These are phyloP conservation scores for Ophioninae sp. DNA, from an alignment of 2,888 invertebrate genomes.

Conservation along the genomic window DNA sequence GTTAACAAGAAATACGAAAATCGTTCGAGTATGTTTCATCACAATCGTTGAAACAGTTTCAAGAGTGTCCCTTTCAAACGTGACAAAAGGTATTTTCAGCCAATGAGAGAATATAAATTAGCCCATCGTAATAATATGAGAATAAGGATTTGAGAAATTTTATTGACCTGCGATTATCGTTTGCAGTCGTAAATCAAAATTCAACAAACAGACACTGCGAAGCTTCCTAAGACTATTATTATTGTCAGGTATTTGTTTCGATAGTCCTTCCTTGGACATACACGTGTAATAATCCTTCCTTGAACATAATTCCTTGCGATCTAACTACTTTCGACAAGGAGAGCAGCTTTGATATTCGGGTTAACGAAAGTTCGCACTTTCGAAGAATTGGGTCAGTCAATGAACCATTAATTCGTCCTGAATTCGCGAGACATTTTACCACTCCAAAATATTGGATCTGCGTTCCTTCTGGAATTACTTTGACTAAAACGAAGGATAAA, in stretches of 20 bases:
- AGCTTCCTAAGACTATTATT: constrained; percentile 7
- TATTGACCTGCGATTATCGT: not conserved
- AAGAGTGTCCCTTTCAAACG: not conserved
- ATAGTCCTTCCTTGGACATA: not conserved
- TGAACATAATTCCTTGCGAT: not conserved
- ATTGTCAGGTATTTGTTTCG: not conserved
- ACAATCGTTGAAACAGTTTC: not conserved
- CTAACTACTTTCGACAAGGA: constrained; percentile 7
- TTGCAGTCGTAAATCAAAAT: not conserved
- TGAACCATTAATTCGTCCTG: constrained; percentile 4
- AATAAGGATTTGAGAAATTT: not conserved
- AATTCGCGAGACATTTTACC: constrained; percentile 16
- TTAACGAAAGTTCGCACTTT: constrained; percentile 38
- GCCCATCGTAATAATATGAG: not conserved
- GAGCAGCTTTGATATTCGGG: constrained; percentile 7
- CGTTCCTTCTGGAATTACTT: not conserved
- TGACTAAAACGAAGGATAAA: not conserved
- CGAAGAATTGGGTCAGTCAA: constrained; percentile 38
- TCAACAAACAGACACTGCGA: not conserved
- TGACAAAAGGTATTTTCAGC: not conserved
- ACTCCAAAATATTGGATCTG: constrained; percentile 13
- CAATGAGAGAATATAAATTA: not conserved
- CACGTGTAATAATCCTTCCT: not conserved
- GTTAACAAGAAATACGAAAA: not conserved
- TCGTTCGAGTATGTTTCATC: not conserved